Percentiles rank a stretch among this genome's conserved stretches.
Conservation (phyloP, 2,888 invertebrate genomes). For the Stenodera caucasica region DNA sequence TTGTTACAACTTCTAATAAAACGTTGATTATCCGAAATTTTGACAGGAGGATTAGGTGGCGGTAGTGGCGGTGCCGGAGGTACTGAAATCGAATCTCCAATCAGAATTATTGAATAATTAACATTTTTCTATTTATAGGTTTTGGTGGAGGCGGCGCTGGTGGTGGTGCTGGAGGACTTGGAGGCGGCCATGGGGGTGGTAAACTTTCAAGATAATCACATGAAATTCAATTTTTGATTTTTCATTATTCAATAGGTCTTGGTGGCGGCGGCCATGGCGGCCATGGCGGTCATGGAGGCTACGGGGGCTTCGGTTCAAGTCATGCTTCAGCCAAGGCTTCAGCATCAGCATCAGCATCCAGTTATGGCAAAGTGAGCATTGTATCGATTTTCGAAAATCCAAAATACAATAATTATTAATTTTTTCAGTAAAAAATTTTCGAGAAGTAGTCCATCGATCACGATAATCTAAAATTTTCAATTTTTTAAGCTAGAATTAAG, state of each 20-base stretch:
- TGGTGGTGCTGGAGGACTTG: too few relatives aligned
- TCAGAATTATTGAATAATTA: too few relatives aligned
- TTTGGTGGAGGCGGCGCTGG: too few relatives aligned
- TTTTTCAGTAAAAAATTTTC: constrained; percentile 1
- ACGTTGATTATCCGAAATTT: too few relatives aligned
- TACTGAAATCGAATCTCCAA: not conserved
- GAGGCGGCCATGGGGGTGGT: too few relatives aligned
- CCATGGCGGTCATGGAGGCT: constrained; percentile 11
- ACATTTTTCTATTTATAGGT: too few relatives aligned
- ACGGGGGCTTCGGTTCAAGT: constrained; percentile 12
- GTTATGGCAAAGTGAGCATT: constrained; percentile 12
- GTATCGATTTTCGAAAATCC: not conserved
- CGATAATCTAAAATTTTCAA: too few relatives aligned
- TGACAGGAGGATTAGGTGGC: not conserved
- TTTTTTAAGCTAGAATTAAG: not conserved
- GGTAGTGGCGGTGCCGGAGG: not conserved
- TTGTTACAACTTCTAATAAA: too few relatives aligned
- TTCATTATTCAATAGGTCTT: not conserved
- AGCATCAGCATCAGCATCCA: constrained; percentile 9
- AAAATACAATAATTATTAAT: not conserved
- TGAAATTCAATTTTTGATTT: too few relatives aligned
- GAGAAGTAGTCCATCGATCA: too few relatives aligned
- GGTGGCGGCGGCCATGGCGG: constrained; percentile 12
- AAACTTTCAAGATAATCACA: too few relatives aligned
- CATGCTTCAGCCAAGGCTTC: constrained; percentile 20